phyloP scores from a whole-genome alignment of 30 jellyfish, hydroid and myxozoan genomes.

The Sanderia malayensis region DNA sequence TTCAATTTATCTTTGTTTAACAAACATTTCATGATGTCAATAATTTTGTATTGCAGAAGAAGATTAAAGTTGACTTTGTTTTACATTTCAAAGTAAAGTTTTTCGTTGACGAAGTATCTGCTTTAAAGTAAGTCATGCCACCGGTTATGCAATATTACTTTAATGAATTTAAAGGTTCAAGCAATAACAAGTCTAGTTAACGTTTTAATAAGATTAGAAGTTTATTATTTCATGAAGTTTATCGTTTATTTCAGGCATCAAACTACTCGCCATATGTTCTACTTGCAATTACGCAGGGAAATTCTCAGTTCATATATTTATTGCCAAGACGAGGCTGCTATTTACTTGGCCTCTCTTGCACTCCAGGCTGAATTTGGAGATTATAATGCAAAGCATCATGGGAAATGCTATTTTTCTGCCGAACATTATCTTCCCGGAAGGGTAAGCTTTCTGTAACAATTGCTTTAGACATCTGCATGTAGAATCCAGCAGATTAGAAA shows the following conservation, averaged over 20 bases:
- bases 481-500: no score
- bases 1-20: no score
- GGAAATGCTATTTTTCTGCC: constrained; percentile 53
- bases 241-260: constrained; percentile 42
- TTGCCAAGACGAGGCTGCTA: constrained; percentile 73
- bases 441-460: no score
- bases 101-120: constrained; percentile 45
- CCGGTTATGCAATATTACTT: no score
- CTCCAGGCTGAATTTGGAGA: constrained; percentile 87
- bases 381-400: constrained; percentile 49
- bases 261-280: constrained; percentile 67
- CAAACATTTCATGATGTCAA: not conserved
- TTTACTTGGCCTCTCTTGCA: constrained; percentile 65
- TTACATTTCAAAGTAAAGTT: constrained; percentile 76
- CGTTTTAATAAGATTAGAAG: no score
- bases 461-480: no score
- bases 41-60: constrained; percentile 54
- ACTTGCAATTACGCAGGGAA: constrained; percentile 73
- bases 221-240: no score
- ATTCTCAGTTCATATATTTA: constrained; percentile 54
- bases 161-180: no score
- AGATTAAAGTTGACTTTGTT: constrained; percentile 69
- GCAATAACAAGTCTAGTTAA: no score
- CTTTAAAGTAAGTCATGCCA: constrained; percentile 70
- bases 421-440: constrained; percentile 75